Evolutionary conservation across 2,113 vertebrate species (phyloP).

Genomic region (Chlorodrepanis virens): DNA sequence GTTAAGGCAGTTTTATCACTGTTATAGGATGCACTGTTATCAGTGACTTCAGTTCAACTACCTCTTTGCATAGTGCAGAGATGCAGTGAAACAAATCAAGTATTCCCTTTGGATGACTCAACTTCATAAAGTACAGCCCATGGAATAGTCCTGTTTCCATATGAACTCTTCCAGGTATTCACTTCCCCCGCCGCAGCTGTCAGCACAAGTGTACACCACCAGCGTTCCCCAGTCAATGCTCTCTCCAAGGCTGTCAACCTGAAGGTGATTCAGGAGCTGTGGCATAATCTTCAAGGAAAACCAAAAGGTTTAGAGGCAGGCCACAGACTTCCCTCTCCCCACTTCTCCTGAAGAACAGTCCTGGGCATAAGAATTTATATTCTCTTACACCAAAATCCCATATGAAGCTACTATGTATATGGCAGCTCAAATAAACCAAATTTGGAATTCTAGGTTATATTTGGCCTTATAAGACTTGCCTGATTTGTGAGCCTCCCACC

Average conservation of each 20-base stretch:
- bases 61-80: background rate
- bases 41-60: background rate
- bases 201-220: slow-evolving; percentile 84
- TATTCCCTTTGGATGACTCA: background rate
- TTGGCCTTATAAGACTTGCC: background rate
- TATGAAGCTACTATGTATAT: background rate
- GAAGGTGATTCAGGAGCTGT: slow-evolving; percentile 89
- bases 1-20: background rate
- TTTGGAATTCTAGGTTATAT: background rate
- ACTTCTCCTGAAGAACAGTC: background rate
- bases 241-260: slow-evolving; percentile 82
- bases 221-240: slow-evolving; percentile 94
- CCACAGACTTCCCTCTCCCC: background rate
- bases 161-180: slow-evolving; percentile 86
- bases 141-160: slow-evolving; percentile 91
- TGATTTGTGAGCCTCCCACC: background rate
- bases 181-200: slow-evolving; percentile 77
- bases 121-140: background rate
- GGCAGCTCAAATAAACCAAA: background rate
- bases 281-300: slow-evolving; percentile 88
- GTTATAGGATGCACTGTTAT: background rate
- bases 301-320: background rate
- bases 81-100: background rate
- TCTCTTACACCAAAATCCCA: background rate
- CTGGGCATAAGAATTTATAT: background rate